A percentile compares a stretch with the other conserved stretches of the same genome.
These are phyloP conservation scores for Cephus nigrinus DNA, from an alignment of 2,888 invertebrate species.

Conservation along the genomic window DNA sequence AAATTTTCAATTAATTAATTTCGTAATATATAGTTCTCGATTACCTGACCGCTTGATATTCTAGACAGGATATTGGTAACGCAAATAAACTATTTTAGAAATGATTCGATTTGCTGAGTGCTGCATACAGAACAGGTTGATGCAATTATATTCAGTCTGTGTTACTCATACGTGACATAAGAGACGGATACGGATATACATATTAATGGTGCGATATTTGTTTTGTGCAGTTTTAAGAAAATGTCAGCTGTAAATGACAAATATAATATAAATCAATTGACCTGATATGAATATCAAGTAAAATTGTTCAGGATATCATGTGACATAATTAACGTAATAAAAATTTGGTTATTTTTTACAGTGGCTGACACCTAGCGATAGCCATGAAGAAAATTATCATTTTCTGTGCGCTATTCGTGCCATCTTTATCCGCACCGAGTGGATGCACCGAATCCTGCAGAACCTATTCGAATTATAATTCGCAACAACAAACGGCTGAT, in stretches of 20 bases:
- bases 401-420: slow-evolving; percentile 35
- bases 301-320: background rate
- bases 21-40: background rate
- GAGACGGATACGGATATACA: background rate
- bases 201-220: background rate
- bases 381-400: background rate
- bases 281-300: background rate
- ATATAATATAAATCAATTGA: background rate
- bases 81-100: background rate
- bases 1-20: background rate
- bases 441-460: slow-evolving; percentile 41
- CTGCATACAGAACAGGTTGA: background rate
- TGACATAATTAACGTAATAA: background rate
- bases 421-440: slow-evolving; percentile 40
- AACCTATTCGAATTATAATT: slow-evolving; percentile 19
- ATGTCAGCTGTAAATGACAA: background rate
- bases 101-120: background rate
- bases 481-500: slow-evolving; percentile 23
- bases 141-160: background rate
- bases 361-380: background rate
- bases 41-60: background rate
- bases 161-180: background rate
- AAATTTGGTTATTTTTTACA: background rate
- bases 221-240: background rate
- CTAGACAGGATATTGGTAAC: background rate